Percentiles rank a stretch among this genome's conserved stretches.
phyloP scores from a whole-genome alignment of 2,797 vertebrate genomes.

The Cyclura pinguis region DNA sequence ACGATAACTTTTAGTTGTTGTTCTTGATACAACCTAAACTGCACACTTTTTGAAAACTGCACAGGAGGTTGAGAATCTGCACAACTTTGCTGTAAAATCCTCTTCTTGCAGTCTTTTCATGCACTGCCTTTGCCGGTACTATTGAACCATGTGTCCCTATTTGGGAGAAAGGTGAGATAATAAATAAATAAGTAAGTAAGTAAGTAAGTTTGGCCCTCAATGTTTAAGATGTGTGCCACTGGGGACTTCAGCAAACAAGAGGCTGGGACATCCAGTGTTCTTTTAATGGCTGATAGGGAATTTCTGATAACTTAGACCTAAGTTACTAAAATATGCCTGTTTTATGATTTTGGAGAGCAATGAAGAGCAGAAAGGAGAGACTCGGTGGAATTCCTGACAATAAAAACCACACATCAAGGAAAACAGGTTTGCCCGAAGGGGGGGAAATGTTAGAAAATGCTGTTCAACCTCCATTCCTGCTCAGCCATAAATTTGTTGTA shows the following conservation, averaged over 20 bases:
- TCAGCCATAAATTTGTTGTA: conserved; percentile 27
- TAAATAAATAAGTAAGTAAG: no score
- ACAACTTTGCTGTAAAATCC: no score
- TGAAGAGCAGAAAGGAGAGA: not conserved
- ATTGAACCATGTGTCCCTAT: no score
- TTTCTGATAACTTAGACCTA: not conserved
- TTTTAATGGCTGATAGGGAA: not conserved
- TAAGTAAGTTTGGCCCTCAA: not conserved
- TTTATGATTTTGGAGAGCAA: not conserved
- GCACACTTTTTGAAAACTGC: no score
- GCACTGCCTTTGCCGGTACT: no score
- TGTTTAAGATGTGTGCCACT: not conserved
- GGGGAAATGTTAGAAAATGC: conserved; percentile 30
- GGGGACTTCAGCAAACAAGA: not conserved
- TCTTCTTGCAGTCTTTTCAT: no score
- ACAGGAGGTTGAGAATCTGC: no score
- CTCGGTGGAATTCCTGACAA: not conserved
- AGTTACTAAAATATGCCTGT: not conserved
- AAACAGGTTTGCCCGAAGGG: conserved; percentile 15
- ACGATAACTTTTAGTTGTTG: no score
- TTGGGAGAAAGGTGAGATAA: no score
- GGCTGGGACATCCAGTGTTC: accelerated
- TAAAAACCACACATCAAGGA: conserved; percentile 16
- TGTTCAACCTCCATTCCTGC: conserved; percentile 17
- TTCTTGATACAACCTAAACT: no score